Percentiles rank a stretch among this genome's conserved stretches.
Conservation (phyloP, 2,797 vertebrate species). For the Onychomys torridus region DNA sequence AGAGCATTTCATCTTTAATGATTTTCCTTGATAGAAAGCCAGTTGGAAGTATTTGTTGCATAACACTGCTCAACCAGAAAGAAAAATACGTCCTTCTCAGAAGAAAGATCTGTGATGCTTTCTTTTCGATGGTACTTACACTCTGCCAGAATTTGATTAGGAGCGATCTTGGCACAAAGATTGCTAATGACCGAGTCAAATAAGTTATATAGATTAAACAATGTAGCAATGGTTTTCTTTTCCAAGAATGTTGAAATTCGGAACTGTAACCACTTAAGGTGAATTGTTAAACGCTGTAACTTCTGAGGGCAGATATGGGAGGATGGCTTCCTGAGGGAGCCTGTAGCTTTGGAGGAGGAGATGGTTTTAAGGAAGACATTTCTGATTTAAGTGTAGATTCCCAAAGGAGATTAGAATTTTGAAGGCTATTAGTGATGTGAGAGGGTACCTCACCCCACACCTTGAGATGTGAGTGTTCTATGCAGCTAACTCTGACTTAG, state of each 20-base stretch:
- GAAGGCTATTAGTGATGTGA: neutral
- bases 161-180: conserved; percentile 84
- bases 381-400: neutral
- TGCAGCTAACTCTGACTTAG: neutral
- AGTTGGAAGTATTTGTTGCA: conserved; percentile 87
- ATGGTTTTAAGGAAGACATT: conserved; percentile 29
- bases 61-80: conserved; percentile 86
- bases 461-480: neutral
- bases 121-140: conserved; percentile 82
- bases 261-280: conserved; percentile 65
- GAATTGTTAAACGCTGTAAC: conserved; percentile 69
- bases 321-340: neutral
- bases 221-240: conserved; percentile 70
- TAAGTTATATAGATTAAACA: conserved; percentile 81
- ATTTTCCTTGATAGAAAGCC: conserved; percentile 88
- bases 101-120: conserved; percentile 85
- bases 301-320: neutral
- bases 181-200: conserved; percentile 83
- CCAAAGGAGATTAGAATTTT: neutral
- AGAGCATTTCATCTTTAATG: conserved; percentile 87
- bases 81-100: conserved; percentile 83
- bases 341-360: conserved; percentile 20
- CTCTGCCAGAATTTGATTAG: conserved; percentile 88
- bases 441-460: neutral
- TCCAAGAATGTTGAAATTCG: conserved; percentile 74